phyloP scores from a whole-genome alignment of 2,888 invertebrate genomes.

The Pantelozetes paolii region DNA sequence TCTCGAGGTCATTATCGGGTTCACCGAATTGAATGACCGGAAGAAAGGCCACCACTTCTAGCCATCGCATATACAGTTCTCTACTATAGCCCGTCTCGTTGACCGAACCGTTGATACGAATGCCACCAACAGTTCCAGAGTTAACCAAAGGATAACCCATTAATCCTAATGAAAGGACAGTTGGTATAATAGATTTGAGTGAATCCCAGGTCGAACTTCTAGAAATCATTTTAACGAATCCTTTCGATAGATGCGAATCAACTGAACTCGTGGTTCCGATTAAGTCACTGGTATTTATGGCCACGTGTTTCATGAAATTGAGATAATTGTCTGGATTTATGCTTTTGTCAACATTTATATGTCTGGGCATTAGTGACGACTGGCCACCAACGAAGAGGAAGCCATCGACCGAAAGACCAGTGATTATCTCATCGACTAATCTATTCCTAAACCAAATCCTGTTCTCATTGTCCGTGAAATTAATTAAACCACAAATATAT shows the following conservation, averaged over 20 bases:
- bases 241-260: slow-evolving; percentile 72
- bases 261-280: slow-evolving; percentile 81
- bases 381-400: slow-evolving; percentile 76
- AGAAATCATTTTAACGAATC: slow-evolving; percentile 78
- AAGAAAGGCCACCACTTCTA: slow-evolving; percentile 81
- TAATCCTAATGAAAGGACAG: slow-evolving; percentile 78
- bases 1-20: slow-evolving; percentile 72
- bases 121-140: slow-evolving; percentile 90
- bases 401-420: slow-evolving; percentile 63
- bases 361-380: slow-evolving; percentile 80
- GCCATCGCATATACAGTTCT: slow-evolving; percentile 82
- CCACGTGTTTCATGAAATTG: slow-evolving; percentile 51
- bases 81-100: slow-evolving; percentile 59
- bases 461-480: slow-evolving; percentile 76
- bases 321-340: slow-evolving; percentile 78
- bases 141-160: slow-evolving; percentile 88
- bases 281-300: slow-evolving; percentile 54
- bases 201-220: slow-evolving; percentile 79
- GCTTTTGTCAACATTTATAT: slow-evolving; percentile 65
- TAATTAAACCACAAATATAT: slow-evolving; percentile 71
- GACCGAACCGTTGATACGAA: slow-evolving; percentile 52
- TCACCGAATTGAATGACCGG: slow-evolving; percentile 88
- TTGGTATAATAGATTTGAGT: slow-evolving; percentile 73
- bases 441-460: slow-evolving; percentile 73
- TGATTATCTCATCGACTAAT: slow-evolving; percentile 65